phyloP scores from a whole-genome alignment of 2,797 vertebrate genomes.

The Heterohyrax brucei region DNA sequence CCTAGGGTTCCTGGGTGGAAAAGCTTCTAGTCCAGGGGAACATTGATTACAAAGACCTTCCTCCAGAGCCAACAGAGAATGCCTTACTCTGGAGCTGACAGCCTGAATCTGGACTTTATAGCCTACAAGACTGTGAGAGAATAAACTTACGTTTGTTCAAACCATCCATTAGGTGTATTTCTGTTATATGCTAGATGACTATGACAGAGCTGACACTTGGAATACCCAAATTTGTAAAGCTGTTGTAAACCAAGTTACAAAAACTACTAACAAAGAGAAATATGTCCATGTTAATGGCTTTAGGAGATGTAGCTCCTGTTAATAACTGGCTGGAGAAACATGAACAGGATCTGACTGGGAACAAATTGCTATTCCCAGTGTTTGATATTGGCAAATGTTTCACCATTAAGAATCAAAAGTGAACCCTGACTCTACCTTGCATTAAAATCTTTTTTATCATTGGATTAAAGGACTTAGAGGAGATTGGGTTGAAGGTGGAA shows the following conservation, averaged over 20 bases:
- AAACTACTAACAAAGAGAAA: constrained; percentile 53
- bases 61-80: too few relatives aligned
- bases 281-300: background rate
- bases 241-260: background rate
- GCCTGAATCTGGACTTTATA: too few relatives aligned
- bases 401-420: background rate
- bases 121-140: too few relatives aligned
- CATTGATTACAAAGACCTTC: too few relatives aligned
- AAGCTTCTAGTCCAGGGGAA: too few relatives aligned
- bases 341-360: constrained; percentile 25
- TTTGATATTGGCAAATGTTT: constrained; percentile 28
- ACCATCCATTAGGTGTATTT: too few relatives aligned
- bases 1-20: too few relatives aligned
- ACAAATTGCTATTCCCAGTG: background rate
- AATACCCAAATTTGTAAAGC: constrained; percentile 36
- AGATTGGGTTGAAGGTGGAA: background rate
- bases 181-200: too few relatives aligned
- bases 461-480: background rate
- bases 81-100: too few relatives aligned
- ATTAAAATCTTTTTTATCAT: background rate
- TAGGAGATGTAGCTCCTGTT: constrained; percentile 51
- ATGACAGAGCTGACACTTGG: constrained; percentile 16
- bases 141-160: too few relatives aligned
- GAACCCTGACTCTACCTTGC: background rate
- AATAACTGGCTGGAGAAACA: constrained; percentile 53